phyloP scores from a whole-genome alignment of 92 coral and sea anemone species.

The Pocillopora grandis region DNA sequence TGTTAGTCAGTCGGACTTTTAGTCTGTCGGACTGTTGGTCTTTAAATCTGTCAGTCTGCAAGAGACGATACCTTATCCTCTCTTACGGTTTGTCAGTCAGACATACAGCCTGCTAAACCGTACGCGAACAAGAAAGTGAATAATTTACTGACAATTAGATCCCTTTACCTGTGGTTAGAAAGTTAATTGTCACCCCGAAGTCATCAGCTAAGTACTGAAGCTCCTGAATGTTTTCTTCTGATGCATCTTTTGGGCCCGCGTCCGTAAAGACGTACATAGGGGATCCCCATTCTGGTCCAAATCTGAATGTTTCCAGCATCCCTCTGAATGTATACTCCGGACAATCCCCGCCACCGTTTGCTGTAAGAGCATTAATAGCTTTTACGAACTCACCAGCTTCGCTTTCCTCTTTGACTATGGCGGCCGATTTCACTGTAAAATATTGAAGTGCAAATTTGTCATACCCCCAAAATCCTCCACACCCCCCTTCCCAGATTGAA shows the following conservation, averaged over 20 bases:
- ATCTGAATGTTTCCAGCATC: slow-evolving; percentile 54
- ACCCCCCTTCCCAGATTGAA: neutral
- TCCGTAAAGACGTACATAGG: slow-evolving; percentile 93
- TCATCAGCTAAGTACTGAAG: slow-evolving; percentile 30
- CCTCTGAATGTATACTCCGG: slow-evolving; percentile 72
- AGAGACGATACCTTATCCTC: too few species aligned
- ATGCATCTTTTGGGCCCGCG: slow-evolving; percentile 77
- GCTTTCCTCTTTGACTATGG: slow-evolving; percentile 35
- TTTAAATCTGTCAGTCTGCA: too few species aligned
- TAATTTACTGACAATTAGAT: too few species aligned
- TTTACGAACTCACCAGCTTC: slow-evolving; percentile 50
- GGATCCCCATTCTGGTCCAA: slow-evolving; percentile 63
- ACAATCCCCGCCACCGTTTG: slow-evolving; percentile 75
- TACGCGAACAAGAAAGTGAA: too few species aligned
- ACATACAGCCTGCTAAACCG: too few species aligned
- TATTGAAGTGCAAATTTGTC: neutral
- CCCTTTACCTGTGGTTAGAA: slow-evolving; percentile 62
- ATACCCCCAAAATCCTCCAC: neutral
- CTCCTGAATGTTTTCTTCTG: slow-evolving; percentile 48
- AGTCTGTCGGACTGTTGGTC: too few species aligned
- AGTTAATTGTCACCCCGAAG: slow-evolving; percentile 57
- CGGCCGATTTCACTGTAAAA: neutral
- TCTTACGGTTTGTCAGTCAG: too few species aligned
- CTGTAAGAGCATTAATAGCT: slow-evolving; percentile 51
- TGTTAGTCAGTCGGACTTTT: too few species aligned